These are phyloP conservation scores for Ceratosolen solmsi DNA, from an alignment of 1,140 invertebrate genomes.

Conservation along the genomic window DNA sequence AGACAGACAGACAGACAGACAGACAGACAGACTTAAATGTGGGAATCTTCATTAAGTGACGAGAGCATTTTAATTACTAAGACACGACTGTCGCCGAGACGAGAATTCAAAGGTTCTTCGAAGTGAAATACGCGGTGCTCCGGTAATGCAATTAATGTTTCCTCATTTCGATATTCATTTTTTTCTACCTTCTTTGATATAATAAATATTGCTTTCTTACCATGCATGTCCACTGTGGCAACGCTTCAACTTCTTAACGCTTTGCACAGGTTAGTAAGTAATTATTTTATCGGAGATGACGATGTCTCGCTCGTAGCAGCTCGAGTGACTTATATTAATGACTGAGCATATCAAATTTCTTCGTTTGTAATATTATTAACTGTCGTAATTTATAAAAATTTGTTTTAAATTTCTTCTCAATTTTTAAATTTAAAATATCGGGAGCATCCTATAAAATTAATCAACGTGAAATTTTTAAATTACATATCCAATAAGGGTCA, in stretches of 20 bases:
- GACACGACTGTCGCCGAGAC: background rate
- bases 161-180: slow-evolving; percentile 39
- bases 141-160: slow-evolving; percentile 34
- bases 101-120: slow-evolving; percentile 34
- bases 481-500: too few species aligned
- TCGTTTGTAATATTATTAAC: too few species aligned
- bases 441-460: too few species aligned
- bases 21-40: background rate
- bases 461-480: too few species aligned
- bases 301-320: too few species aligned
- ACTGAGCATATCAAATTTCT: too few species aligned
- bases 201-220: background rate
- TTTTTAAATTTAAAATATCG: too few species aligned
- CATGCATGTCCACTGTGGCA: background rate
- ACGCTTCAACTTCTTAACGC: too few species aligned
- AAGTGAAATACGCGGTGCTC: background rate
- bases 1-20: background rate
- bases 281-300: background rate
- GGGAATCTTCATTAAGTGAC: slow-evolving; percentile 51
- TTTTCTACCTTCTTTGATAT: background rate
- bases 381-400: too few species aligned
- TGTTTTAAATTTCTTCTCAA: too few species aligned
- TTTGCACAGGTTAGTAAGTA: background rate
- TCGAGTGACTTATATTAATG: too few species aligned
- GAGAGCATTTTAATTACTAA: slow-evolving; percentile 55